Evolutionary conservation across 2,888 invertebrate species (phyloP).

Genomic region (Barypeithes pellucidus): DNA sequence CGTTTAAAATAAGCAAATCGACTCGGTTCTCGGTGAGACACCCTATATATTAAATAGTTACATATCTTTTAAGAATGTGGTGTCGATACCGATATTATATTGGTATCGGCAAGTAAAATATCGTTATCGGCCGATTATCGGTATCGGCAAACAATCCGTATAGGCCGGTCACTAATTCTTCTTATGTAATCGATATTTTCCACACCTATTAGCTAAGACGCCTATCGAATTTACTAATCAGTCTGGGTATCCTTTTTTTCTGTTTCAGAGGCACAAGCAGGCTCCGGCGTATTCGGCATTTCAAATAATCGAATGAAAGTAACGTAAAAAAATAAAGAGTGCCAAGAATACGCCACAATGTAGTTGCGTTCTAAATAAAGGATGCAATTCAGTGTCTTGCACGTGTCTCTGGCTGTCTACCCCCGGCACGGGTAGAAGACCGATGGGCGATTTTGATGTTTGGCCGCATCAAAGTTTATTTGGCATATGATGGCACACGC

Average conservation of each 20-base stretch:
- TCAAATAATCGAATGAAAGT: constrained; percentile 43
- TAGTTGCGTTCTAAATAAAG: constrained; percentile 66
- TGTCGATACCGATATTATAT: too few species aligned
- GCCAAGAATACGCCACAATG: constrained; percentile 70
- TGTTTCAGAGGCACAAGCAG: constrained; percentile 92
- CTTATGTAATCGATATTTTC: too few species aligned
- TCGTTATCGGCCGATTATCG: too few species aligned
- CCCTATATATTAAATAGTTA: too few species aligned
- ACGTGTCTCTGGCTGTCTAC: constrained; percentile 71
- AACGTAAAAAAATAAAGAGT: constrained; percentile 45
- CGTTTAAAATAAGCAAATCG: too few species aligned
- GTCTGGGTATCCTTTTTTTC: constrained; percentile 73
- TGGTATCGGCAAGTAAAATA: too few species aligned
- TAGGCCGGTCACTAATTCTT: too few species aligned
- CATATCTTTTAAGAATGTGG: too few species aligned
- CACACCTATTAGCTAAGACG: background rate
- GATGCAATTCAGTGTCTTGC: constrained; percentile 71
- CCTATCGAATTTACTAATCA: constrained; percentile 64
- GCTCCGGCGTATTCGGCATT: constrained; percentile 69
- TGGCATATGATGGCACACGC: constrained; percentile 64
- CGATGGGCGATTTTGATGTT: constrained; percentile 68
- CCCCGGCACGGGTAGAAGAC: constrained; percentile 65
- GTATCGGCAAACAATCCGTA: too few species aligned
- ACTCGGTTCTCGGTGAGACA: too few species aligned
- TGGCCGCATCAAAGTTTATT: constrained; percentile 61